Base-by-base conservation (phyloP, 1,140 invertebrate species). In the Drosophila orosa region DNA sequence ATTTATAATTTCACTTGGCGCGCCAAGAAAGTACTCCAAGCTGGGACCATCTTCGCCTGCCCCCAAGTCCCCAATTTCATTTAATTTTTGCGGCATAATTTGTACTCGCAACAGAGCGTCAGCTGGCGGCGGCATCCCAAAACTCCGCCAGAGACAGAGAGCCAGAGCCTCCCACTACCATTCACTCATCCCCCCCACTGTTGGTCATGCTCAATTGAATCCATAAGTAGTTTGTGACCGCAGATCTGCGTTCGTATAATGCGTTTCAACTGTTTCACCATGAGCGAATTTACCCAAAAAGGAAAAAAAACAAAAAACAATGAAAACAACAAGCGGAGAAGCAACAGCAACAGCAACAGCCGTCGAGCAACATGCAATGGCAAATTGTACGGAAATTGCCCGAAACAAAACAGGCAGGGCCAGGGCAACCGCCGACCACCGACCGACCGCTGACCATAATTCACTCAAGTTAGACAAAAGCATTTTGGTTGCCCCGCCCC, bases 391-490 rank as follows among this genome's bases (percentile, higher is more conserved):
- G 80, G 84, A 89, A 89, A 89, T 89, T 80, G 84, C 85, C 85
- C 84, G 84, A 90, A 89, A 89, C 84, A 89, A 89, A 86, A 81
- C 83, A 73, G 78, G 52, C 82, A 78, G 47, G 27, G 63, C 44
- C 82, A 78, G 45, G 45, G 45, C 73, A 85, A 85, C 73, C 72
- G 73, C 58, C 74, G 65, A 74, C 65, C 66, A 72, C 60, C 74
- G 57, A 65, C 76, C 72, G 66, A 85, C 82, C 83, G 75, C 79
- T 77, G 83, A 84, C 84, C 84, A 89, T 89, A 89, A 89, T 89
- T 89, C 84, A 89, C 84, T 89, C 85, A 89, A 89, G 77, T 89
- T 89, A 84, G 84, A 89, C 84, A 89, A 89, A 89, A 89, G 85
- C 84, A 89, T 89, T 89, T 90, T 47, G 76, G 84, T 63, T 75